Base-by-base conservation (phyloP, 2,888 invertebrate species). In the Drosophila ezoana region DNA sequence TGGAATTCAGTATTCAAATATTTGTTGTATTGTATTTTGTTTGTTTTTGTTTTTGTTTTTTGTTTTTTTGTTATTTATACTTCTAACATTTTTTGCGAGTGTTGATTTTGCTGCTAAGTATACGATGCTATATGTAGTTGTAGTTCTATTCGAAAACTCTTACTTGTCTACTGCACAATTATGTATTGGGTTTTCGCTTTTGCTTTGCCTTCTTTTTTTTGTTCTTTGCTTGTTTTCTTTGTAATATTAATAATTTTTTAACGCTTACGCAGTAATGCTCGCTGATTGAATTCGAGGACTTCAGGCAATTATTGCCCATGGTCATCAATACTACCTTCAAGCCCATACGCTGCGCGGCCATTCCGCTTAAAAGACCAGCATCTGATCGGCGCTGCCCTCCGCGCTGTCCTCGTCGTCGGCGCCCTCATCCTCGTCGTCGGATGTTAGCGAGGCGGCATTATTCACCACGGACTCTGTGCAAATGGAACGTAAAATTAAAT, bases 301-400 rank as follows among this genome's bases (percentile, higher is more conserved):
- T 23, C 40, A 6, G 53, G 52, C 60, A 52, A 35, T 35, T 40
- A 37, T 20, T 56, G 43, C 38, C 54, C 51, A 33, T 16, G 69
- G 70, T 43, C 51, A 72, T 70, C 72, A 59, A 52, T 70, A 59
- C 68, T 54, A 66, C 49, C 56, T 40, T 43, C 59, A 63, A 58
- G 62, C 70, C 67, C 65, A 52, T 43, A 13, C 9, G 69, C 53
- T 43, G 63, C 45, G 38, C 47, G 56, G 57, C 43, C 56, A 23
- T 40, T 18, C 28, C 53, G 58, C 71, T 87, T 95, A 96, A 91
- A 96, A 96, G 92, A 96, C 95, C 89, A 95, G 92, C 72, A 95
- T 95, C 93, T 95, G 95, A 93, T 96, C 95, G 90, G 96, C 95
- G 80, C 96, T 96, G 68, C 96, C 95, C 91, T 96, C 96, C 89